Evolutionary conservation across 2,888 invertebrate species (phyloP).

Genomic region (Aquatica leii): DNA sequence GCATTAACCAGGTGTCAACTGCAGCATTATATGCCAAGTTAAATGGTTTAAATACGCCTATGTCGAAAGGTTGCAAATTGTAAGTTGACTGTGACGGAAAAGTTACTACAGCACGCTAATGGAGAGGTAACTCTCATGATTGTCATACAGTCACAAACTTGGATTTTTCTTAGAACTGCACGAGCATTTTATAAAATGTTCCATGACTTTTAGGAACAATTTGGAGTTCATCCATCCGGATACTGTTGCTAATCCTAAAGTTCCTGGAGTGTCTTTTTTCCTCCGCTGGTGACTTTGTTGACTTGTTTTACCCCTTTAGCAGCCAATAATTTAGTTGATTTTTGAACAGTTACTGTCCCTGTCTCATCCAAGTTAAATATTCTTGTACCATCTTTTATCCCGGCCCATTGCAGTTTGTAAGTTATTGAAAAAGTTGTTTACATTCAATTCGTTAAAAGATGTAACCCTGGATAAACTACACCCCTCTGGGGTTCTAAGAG

Average conservation of each 20-base stretch:
- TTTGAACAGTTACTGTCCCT: constrained; percentile 40
- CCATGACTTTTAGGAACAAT: constrained; percentile 14
- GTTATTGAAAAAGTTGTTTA: constrained; percentile 36
- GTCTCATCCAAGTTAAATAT: constrained; percentile 46
- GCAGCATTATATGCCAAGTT: constrained; percentile 51
- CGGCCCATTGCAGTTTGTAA: constrained; percentile 25
- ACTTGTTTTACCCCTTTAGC: constrained; percentile 41
- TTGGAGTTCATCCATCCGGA: background rate
- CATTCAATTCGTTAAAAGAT: constrained; percentile 41
- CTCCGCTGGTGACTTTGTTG: background rate
- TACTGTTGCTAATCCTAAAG: background rate
- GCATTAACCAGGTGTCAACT: constrained; percentile 52
- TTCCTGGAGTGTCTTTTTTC: background rate
- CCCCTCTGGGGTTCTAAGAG: constrained; percentile 41
- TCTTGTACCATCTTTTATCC: constrained; percentile 30
- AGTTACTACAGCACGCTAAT: constrained; percentile 50
- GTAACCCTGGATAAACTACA: constrained; percentile 41
- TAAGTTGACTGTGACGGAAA: constrained; percentile 56
- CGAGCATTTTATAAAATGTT: constrained; percentile 52
- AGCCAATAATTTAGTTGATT: constrained; percentile 40
- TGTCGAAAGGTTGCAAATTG: constrained; percentile 55
- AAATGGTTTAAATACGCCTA: constrained; percentile 49
- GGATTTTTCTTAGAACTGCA: constrained; percentile 46
- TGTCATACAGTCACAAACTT: constrained; percentile 49
- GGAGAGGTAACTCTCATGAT: constrained; percentile 49